phyloP scores from a whole-genome alignment of 2,797 vertebrate genomes.

The Peromyscus melanophrys region DNA sequence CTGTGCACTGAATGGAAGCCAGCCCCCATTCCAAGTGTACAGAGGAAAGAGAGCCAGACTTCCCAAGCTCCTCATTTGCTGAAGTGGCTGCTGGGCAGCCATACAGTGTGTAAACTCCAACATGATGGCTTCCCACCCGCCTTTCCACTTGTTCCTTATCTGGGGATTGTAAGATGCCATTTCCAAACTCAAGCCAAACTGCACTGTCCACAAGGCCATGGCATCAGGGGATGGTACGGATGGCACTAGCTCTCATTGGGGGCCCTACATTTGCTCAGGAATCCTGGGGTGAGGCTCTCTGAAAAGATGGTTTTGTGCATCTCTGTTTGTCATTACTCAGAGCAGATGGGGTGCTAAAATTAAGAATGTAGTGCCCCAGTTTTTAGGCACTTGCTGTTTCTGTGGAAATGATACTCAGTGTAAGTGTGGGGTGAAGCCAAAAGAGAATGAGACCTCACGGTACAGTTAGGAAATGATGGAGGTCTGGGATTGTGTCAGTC shows the following conservation, averaged over 20 bases:
- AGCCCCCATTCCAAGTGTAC: not conserved
- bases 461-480: not conserved
- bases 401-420: conserved; percentile 25
- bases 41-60: not conserved
- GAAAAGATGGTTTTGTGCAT: conserved; percentile 18
- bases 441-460: not conserved
- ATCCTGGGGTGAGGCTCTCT: not conserved
- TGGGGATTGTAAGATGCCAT: not conserved
- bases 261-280: not conserved
- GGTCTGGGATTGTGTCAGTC: not conserved
- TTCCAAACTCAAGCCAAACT: not conserved
- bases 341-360: conserved; percentile 66
- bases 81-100: conserved; percentile 41
- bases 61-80: conserved; percentile 19
- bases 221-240: accelerated
- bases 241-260: not conserved
- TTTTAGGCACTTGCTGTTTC: conserved; percentile 53
- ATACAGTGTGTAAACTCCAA: not conserved
- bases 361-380: conserved; percentile 56
- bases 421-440: not conserved
- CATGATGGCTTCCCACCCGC: not conserved
- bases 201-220: not conserved
- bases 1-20: not conserved
- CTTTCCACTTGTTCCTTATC: conserved; percentile 6
- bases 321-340: conserved; percentile 41